These are phyloP conservation scores for Dolichomitus sp. DNA, from an alignment of 2,888 invertebrate species.

Conservation along the genomic window DNA sequence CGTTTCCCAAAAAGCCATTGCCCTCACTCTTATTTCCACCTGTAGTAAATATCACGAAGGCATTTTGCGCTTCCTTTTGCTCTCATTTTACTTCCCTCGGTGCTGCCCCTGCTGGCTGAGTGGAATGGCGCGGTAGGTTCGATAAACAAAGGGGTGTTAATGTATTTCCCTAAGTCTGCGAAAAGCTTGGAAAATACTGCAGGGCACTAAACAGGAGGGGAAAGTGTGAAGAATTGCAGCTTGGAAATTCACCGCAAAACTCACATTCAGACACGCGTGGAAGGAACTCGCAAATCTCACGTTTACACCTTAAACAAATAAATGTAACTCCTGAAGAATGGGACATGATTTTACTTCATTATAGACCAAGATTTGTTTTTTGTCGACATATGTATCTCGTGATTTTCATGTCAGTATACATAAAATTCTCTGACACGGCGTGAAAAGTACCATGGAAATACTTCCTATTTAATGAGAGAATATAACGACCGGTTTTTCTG, in stretches of 20 bases:
- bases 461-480: too few species aligned
- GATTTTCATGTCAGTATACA: too few species aligned
- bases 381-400: too few species aligned
- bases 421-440: too few species aligned
- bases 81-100: conserved; percentile 22
- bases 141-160: conserved; percentile 67
- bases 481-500: too few species aligned
- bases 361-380: too few species aligned
- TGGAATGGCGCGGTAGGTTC: conserved; percentile 8
- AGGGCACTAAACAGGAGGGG: conserved; percentile 24
- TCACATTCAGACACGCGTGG: background rate
- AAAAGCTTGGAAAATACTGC: conserved; percentile 37
- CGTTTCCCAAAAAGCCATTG: conserved; percentile 50
- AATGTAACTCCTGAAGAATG: conserved; percentile 31
- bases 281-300: background rate
- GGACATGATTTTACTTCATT: background rate
- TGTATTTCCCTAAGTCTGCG: conserved; percentile 60
- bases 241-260: conserved; percentile 13
- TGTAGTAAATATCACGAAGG: conserved; percentile 23
- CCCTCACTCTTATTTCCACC: conserved; percentile 24
- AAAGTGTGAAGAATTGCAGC: conserved; percentile 21
- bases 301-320: conserved; percentile 52
- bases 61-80: conserved; percentile 6
- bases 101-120: conserved; percentile 23
- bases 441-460: too few species aligned